These are phyloP conservation scores for Meganola albula DNA, from an alignment of 2,888 invertebrate species.

Conservation along the genomic window DNA sequence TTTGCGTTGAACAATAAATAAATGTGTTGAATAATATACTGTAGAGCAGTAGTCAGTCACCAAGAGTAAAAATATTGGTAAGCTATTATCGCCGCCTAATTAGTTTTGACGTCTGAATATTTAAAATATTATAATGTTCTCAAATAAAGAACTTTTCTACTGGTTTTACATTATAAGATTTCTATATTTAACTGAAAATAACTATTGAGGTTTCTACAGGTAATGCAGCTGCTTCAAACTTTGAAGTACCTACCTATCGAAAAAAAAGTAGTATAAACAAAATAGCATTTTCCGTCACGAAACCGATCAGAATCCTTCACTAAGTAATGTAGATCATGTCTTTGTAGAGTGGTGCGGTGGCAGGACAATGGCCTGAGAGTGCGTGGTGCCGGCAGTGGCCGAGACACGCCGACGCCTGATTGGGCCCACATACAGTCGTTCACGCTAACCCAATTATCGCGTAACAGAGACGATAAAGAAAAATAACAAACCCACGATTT, in stretches of 20 bases:
- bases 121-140: too few species aligned
- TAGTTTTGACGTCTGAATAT: slow-evolving; percentile 24
- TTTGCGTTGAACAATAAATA: too few species aligned
- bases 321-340: slow-evolving; percentile 15
- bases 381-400: slow-evolving; percentile 40
- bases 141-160: too few species aligned
- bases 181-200: too few species aligned
- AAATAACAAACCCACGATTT: slow-evolving; percentile 79
- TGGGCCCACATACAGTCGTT: slow-evolving; percentile 71
- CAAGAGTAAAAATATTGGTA: too few species aligned
- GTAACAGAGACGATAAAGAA: slow-evolving; percentile 77
- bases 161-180: too few species aligned
- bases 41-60: too few species aligned
- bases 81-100: slow-evolving; percentile 24
- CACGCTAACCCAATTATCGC: slow-evolving; percentile 76
- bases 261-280: too few species aligned
- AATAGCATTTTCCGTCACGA: background rate
- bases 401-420: slow-evolving; percentile 74
- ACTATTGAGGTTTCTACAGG: too few species aligned
- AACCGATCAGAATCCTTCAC: background rate
- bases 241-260: too few species aligned
- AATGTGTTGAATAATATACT: too few species aligned
- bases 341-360: slow-evolving; percentile 22
- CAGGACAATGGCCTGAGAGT: slow-evolving; percentile 52
- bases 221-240: too few species aligned